These are phyloP conservation scores for Drosophila quinaria DNA, from an alignment of 2,888 invertebrate genomes.

Conservation along the genomic window DNA sequence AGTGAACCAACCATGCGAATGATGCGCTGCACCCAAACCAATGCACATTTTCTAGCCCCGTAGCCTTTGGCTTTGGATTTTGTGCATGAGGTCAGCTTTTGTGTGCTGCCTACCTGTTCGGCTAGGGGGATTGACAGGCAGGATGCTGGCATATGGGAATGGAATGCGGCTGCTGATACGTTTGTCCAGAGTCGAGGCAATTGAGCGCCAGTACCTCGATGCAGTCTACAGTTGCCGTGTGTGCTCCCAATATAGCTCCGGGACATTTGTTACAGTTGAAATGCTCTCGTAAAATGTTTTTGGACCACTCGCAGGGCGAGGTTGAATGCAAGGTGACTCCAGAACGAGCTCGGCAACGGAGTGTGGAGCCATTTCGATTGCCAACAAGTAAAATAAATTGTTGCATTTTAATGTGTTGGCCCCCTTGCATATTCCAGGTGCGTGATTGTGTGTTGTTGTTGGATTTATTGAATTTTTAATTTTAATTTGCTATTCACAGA, in stretches of 20 bases:
- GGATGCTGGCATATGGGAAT: slow-evolving; percentile 12
- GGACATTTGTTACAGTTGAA: slow-evolving; percentile 83
- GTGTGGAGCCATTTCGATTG: slow-evolving; percentile 34
- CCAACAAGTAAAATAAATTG: slow-evolving; percentile 81
- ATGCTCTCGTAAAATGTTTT: slow-evolving; percentile 80
- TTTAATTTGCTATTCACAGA: slow-evolving; percentile 70
- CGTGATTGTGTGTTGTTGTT: slow-evolving; percentile 35
- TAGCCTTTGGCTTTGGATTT: slow-evolving; percentile 61
- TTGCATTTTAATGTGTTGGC: slow-evolving; percentile 77
- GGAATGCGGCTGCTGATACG: slow-evolving; percentile 15
- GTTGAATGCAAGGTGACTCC: slow-evolving; percentile 38
- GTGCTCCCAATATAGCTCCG: slow-evolving; percentile 56
- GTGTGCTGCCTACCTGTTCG: slow-evolving; percentile 44
- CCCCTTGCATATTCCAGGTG: slow-evolving; percentile 37
- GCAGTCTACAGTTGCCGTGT: slow-evolving; percentile 43
- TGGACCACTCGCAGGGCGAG: slow-evolving; percentile 46
- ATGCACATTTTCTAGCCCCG: slow-evolving; percentile 20
- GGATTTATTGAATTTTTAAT: slow-evolving; percentile 81
- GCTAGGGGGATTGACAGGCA: slow-evolving; percentile 1
- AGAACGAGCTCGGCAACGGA: slow-evolving; percentile 18
- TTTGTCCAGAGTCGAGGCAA: slow-evolving; percentile 27
- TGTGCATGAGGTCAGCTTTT: slow-evolving; percentile 76
- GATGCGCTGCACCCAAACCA: slow-evolving; percentile 53
- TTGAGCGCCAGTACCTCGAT: slow-evolving; percentile 32
- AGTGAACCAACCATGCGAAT: slow-evolving; percentile 56